Evolutionary conservation across 2,888 invertebrate genomes (phyloP).

Genomic region (Acanthopleura granulata): DNA sequence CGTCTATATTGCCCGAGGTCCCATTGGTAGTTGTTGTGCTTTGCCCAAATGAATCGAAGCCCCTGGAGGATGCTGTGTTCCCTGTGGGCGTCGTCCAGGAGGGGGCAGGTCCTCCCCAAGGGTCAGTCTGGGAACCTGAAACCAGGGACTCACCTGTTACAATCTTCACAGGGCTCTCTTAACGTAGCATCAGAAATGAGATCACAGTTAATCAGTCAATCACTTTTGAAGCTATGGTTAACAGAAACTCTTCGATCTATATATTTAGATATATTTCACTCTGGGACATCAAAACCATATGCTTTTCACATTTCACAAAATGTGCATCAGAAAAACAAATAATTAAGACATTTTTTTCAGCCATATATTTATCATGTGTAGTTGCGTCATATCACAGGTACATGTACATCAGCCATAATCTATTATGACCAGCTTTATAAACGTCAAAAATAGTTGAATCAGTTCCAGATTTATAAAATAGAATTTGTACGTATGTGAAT

Average conservation of each 20-base stretch:
- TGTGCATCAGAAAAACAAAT: too few species aligned
- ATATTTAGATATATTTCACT: too few species aligned
- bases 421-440: too few species aligned
- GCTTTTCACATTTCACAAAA: too few species aligned
- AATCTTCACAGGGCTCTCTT: too few species aligned
- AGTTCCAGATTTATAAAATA: too few species aligned
- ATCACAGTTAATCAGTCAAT: too few species aligned
- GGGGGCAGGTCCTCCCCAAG: slow-evolving; percentile 77
- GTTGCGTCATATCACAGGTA: not conserved
- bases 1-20: slow-evolving; percentile 52
- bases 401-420: not conserved
- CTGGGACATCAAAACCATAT: too few species aligned
- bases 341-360: not conserved
- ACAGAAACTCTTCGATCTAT: too few species aligned
- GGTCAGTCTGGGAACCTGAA: slow-evolving; percentile 72
- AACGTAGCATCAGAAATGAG: too few species aligned
- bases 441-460: too few species aligned
- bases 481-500: too few species aligned
- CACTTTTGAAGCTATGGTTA: not conserved
- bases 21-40: slow-evolving; percentile 40
- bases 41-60: not conserved
- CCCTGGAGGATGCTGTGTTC: slow-evolving; percentile 3
- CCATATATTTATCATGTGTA: not conserved
- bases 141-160: slow-evolving; percentile 9
- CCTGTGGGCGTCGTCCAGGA: slow-evolving; percentile 32